A percentile compares a stretch with the other conserved stretches of the same genome.
Conservation (phyloP, 2,797 vertebrate genomes). For the Karalla daura region DNA sequence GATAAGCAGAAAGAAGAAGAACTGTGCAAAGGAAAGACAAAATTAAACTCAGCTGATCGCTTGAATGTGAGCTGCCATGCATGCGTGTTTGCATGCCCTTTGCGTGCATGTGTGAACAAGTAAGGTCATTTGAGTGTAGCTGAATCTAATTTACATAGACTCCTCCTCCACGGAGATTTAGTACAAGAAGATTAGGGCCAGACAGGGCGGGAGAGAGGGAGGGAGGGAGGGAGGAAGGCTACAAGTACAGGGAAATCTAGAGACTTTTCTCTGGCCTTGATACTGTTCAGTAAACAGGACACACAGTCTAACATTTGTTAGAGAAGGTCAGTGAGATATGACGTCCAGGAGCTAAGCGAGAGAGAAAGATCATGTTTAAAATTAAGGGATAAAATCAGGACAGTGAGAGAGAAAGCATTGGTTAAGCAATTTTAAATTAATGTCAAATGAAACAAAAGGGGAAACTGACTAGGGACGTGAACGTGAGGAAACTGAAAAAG, state of each 20-base stretch:
- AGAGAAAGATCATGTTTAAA: background rate
- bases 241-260: constrained; percentile 27
- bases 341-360: background rate
- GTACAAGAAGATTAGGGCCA: constrained; percentile 70
- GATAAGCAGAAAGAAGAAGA: constrained; percentile 94
- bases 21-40: constrained; percentile 78
- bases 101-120: constrained; percentile 32
- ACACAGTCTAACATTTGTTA: constrained; percentile 23
- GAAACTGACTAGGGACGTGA: background rate
- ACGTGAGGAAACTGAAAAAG: background rate
- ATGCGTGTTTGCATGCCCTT: constrained; percentile 11
- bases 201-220: constrained; percentile 20
- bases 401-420: background rate
- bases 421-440: background rate
- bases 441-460: background rate
- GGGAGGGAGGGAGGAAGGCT: constrained; percentile 27
- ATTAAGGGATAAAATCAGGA: background rate
- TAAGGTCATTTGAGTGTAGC: constrained; percentile 62
- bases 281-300: constrained; percentile 44
- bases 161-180: constrained; percentile 74
- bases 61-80: background rate
- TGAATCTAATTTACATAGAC: constrained; percentile 60
- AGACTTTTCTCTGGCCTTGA: constrained; percentile 56
- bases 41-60: constrained; percentile 30
- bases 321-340: constrained; percentile 9